phyloP scores from a whole-genome alignment of 1,140 invertebrate species.

The Drosophila nigromelanica region DNA sequence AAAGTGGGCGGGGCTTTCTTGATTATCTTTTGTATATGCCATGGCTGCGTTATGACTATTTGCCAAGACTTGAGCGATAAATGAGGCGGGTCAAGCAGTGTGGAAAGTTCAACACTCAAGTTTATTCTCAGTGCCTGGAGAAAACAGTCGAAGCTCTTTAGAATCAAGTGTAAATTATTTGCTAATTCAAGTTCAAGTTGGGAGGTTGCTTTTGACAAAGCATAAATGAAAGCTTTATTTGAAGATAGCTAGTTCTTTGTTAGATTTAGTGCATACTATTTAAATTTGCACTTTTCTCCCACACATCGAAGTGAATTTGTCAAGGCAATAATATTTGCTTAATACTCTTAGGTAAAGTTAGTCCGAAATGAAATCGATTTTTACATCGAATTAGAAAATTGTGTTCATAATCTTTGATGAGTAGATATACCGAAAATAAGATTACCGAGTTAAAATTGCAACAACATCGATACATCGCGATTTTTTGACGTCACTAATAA shows the following conservation, averaged over 20 bases:
- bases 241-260: background rate
- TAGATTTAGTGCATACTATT: too few species aligned
- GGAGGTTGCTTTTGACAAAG: background rate
- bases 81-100: background rate
- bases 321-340: too few species aligned
- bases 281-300: too few species aligned
- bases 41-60: slow-evolving; percentile 9
- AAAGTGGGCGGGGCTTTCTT: background rate
- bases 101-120: background rate
- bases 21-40: slow-evolving; percentile 2
- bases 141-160: background rate
- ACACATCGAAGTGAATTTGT: too few species aligned
- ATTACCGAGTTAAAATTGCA: too few species aligned
- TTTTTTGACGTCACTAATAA: too few species aligned
- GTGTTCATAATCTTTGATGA: too few species aligned
- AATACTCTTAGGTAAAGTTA: too few species aligned
- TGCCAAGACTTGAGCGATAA: background rate
- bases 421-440: too few species aligned
- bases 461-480: too few species aligned
- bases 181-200: slow-evolving; percentile 15
- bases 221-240: slow-evolving; percentile 7
- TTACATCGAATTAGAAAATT: too few species aligned
- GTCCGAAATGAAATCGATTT: too few species aligned
- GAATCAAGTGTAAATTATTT: background rate
- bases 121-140: background rate